These are phyloP conservation scores for Lemur catta DNA, from an alignment of 2,797 vertebrate species.

Conservation along the genomic window DNA sequence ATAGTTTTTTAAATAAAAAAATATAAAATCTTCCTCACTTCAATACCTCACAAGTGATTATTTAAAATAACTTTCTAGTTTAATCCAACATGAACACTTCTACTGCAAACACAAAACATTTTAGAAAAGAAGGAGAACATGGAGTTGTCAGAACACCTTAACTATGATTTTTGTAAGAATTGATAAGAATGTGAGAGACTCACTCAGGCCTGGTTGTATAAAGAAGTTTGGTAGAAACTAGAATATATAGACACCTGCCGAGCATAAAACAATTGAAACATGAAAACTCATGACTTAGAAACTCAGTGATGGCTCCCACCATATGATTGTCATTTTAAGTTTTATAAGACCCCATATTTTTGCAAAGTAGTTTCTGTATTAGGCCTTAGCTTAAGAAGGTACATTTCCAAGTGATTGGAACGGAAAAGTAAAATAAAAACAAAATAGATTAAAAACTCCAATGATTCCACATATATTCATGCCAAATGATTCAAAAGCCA, in stretches of 20 bases:
- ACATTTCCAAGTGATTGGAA: neutral
- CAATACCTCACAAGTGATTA: constrained; percentile 7
- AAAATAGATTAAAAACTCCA: constrained; percentile 19
- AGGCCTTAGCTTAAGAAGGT: neutral
- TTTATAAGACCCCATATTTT: neutral
- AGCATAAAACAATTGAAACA: neutral
- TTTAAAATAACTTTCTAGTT: constrained; percentile 7
- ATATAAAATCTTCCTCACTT: neutral
- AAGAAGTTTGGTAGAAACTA: neutral
- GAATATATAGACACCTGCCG: neutral
- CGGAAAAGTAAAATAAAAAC: neutral
- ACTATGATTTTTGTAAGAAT: constrained; percentile 3
- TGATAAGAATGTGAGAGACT: neutral
- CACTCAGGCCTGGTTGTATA: neutral
- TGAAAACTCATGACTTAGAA: neutral
- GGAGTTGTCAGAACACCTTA: neutral
- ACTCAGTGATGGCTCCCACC: neutral
- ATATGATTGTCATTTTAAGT: neutral
- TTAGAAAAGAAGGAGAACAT: constrained; percentile 8
- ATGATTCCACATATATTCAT: neutral
- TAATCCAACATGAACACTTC: neutral
- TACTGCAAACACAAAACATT: neutral
- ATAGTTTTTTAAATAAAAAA: neutral
- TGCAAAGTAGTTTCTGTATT: neutral
- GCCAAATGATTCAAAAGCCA: constrained; percentile 1